Percentiles rank a stretch among this genome's conserved stretches.
Evolutionary conservation across 2,797 vertebrate genomes (phyloP).

Genomic region (Diplodus sargus): DNA sequence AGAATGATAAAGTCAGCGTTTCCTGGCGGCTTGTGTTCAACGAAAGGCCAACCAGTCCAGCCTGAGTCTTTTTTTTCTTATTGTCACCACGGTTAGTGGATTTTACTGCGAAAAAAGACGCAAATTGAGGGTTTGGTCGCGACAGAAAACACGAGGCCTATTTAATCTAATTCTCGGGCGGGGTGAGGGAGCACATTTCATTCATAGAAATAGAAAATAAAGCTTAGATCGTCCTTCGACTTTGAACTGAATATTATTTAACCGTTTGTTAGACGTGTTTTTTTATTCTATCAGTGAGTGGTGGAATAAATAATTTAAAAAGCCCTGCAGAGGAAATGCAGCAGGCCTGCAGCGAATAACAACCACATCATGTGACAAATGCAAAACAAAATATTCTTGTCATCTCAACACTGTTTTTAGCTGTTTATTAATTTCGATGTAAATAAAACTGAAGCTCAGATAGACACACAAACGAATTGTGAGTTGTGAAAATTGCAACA

Average conservation of each 20-base stretch:
- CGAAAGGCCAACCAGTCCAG: slow-evolving; percentile 41
- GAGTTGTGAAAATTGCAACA: background rate
- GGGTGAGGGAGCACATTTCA: rapidly evolving
- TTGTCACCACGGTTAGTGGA: background rate
- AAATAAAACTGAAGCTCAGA: background rate
- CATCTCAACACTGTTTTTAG: background rate
- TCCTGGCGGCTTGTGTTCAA: slow-evolving; percentile 58
- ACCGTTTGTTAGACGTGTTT: background rate
- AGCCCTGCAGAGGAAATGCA: slow-evolving; percentile 21
- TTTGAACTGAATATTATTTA: background rate
- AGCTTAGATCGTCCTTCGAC: background rate
- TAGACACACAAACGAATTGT: slow-evolving; percentile 14
- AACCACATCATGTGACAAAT: background rate
- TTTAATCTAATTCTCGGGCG: background rate
- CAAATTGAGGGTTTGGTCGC: background rate
- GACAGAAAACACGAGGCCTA: slow-evolving; percentile 30
- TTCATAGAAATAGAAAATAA: background rate
- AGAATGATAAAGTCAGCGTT: slow-evolving; percentile 94
- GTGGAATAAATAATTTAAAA: slow-evolving; percentile 6
- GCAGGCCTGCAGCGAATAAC: slow-evolving; percentile 36
- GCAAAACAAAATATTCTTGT: background rate
- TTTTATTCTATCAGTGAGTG: background rate
- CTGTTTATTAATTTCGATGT: background rate
- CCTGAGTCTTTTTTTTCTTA: slow-evolving; percentile 14
- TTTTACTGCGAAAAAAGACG: background rate